These are phyloP conservation scores for Philonicus albiceps DNA, from an alignment of 2,888 invertebrate genomes.

Conservation along the genomic window DNA sequence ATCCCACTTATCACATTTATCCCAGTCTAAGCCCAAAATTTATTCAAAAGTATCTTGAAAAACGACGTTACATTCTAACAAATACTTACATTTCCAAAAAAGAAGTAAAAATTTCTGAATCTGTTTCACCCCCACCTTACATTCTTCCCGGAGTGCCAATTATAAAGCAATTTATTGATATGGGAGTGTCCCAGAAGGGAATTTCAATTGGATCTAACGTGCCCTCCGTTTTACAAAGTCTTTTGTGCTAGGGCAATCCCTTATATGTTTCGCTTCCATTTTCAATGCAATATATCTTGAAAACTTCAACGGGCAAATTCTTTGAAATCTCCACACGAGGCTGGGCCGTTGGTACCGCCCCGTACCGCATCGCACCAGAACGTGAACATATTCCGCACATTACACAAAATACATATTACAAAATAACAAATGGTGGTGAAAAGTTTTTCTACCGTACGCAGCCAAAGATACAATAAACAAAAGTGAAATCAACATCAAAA, in stretches of 20 bases:
- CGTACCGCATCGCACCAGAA: background rate
- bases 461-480: background rate
- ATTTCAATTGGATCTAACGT: background rate
- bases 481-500: background rate
- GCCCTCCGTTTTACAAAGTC: background rate
- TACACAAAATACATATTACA: background rate
- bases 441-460: background rate
- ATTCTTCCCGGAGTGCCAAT: background rate
- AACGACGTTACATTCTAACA: background rate
- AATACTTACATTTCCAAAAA: background rate
- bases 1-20: background rate
- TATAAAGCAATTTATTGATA: background rate
- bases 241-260: background rate
- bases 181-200: background rate
- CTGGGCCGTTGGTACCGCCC: background rate
- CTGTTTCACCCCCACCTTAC: background rate
- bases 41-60: background rate
- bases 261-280: background rate
- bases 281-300: background rate
- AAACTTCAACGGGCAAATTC: background rate
- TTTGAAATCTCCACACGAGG: background rate
- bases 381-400: background rate
- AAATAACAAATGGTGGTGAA: background rate
- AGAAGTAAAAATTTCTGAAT: background rate
- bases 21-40: background rate